Conservation (phyloP, 2,113 vertebrate species). For the Gallinago paraguaiae region DNA sequence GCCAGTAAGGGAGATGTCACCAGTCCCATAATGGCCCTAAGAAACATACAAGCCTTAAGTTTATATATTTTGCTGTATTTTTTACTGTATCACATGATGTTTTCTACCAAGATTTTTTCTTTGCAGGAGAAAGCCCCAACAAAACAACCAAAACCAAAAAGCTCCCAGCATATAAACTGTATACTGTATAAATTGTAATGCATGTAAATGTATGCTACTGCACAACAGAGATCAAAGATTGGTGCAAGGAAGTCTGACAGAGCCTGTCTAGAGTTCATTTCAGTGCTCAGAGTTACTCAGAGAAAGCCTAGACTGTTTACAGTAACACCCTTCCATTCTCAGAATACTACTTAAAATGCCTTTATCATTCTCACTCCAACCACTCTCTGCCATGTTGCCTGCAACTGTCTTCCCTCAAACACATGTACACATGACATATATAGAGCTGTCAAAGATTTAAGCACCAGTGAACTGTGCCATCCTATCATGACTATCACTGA, state of each 20-base stretch:
- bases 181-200: not conserved
- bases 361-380: not conserved
- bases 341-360: not conserved
- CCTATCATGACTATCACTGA: not conserved
- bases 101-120: not conserved
- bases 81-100: not conserved
- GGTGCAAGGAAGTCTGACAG: not conserved
- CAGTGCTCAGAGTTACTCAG: not conserved
- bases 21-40: not conserved
- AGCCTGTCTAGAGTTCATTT: not conserved
- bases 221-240: not conserved
- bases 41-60: rapidly evolving
- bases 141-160: not conserved
- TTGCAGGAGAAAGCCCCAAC: not conserved
- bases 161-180: not conserved
- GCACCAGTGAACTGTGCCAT: not conserved
- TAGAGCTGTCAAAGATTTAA: not conserved
- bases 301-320: not conserved
- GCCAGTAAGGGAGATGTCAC: not conserved
- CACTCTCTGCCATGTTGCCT: not conserved
- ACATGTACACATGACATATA: not conserved
- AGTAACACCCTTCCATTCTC: not conserved
- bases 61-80: not conserved
- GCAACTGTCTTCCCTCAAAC: not conserved
- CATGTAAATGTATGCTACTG: not conserved